phyloP scores from a whole-genome alignment of 1,140 invertebrate species.

The Heliconius hewitsoni region DNA sequence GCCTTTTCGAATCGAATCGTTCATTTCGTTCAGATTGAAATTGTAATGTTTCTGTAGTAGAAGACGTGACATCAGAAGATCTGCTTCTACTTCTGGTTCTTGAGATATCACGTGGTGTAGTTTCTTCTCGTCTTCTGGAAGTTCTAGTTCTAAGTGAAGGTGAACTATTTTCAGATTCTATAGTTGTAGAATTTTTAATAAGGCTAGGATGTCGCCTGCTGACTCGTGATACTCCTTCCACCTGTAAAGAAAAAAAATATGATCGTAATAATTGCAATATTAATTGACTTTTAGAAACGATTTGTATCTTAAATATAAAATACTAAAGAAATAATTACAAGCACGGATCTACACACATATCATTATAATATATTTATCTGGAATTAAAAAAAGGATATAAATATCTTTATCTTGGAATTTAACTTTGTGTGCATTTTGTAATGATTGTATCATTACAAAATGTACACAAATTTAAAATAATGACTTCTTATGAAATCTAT shows the following conservation, averaged over 20 bases:
- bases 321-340: not conserved
- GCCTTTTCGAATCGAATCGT: constrained; percentile 68
- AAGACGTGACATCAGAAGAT: constrained; percentile 38
- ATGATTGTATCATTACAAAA: not conserved
- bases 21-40: constrained; percentile 50
- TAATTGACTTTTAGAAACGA: not conserved
- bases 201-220: constrained; percentile 58
- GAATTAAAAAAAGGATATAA: not conserved
- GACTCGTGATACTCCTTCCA: constrained; percentile 53
- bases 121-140: constrained; percentile 59
- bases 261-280: not conserved
- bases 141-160: constrained; percentile 58
- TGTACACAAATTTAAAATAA: constrained; percentile 36
- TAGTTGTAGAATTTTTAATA: constrained; percentile 45
- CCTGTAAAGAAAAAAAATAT: constrained; percentile 53
- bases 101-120: constrained; percentile 43
- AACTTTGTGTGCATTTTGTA: too few species aligned
- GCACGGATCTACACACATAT: not conserved
- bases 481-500: constrained; percentile 41
- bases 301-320: not conserved
- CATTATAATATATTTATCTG: constrained; percentile 29
- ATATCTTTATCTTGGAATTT: too few species aligned
- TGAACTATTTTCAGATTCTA: constrained; percentile 47
- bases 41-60: constrained; percentile 43
- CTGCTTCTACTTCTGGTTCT: constrained; percentile 60